Evolutionary conservation across 2,113 vertebrate species (phyloP).

Genomic region (Laticauda colubrina): DNA sequence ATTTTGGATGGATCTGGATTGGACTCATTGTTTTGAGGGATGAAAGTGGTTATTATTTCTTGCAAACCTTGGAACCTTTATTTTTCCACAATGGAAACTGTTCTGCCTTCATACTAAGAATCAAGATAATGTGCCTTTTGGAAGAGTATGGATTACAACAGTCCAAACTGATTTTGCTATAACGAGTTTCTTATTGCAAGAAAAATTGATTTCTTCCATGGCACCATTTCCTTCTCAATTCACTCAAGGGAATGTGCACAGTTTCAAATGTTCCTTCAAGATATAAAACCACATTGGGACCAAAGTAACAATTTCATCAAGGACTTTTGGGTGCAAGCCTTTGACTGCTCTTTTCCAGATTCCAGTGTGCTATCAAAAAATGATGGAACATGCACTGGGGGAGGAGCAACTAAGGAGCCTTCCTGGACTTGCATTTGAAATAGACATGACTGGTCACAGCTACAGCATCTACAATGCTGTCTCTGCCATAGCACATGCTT

Average conservation of each 20-base stretch:
- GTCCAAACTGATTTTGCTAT: not conserved
- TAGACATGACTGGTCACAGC: not conserved
- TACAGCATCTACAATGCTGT: not conserved
- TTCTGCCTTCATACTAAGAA: no score
- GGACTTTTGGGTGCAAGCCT: not conserved
- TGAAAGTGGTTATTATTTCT: not conserved
- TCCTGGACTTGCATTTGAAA: not conserved
- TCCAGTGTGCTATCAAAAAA: not conserved
- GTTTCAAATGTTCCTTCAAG: not conserved
- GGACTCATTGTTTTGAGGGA: not conserved
- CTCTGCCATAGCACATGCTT: not conserved
- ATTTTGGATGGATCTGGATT: constrained; percentile 2
- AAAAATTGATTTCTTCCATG: not conserved
- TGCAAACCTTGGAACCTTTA: not conserved
- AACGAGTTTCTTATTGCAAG: not conserved
- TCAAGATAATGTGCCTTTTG: not conserved
- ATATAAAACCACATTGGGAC: not conserved
- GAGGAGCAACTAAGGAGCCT: not conserved
- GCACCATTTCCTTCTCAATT: not conserved
- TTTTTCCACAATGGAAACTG: not conserved
- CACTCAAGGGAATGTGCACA: not conserved
- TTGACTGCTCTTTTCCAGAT: not conserved
- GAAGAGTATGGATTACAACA: not conserved
- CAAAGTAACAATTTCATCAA: not conserved
- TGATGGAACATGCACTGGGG: not conserved